These are phyloP conservation scores for Bathynomus jamesi DNA, from an alignment of 1,140 invertebrate species.

Conservation along the genomic window DNA sequence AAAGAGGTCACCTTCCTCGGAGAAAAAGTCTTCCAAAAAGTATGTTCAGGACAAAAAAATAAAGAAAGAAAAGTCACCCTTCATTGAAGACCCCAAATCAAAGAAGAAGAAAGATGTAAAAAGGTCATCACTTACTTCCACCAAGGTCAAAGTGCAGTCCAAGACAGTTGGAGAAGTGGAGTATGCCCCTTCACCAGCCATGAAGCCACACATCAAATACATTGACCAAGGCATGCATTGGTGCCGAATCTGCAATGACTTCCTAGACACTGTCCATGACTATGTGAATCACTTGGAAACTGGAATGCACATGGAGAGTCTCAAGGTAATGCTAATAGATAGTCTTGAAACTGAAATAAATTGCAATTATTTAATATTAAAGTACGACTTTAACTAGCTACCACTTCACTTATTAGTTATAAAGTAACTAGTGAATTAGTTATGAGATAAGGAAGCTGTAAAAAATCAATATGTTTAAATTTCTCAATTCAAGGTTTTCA, in stretches of 20 bases:
- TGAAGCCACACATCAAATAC: constrained; percentile 3
- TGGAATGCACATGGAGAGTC: constrained; percentile 16
- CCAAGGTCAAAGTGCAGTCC: background rate
- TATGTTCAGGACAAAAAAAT: background rate
- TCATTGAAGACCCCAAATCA: background rate
- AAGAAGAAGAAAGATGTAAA: background rate
- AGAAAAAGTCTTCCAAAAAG: background rate
- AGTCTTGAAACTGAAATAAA: background rate
- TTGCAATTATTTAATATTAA: background rate
- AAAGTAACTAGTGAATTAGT: no score
- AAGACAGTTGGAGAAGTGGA: background rate
- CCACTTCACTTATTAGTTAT: no score
- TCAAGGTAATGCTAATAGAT: constrained; percentile 19
- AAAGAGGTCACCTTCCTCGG: background rate
- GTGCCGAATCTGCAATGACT: constrained; percentile 25
- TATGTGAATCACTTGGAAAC: constrained; percentile 19
- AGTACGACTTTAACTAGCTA: no score
- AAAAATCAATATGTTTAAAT: no score
- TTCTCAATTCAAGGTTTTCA: no score
- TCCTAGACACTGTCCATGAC: constrained; percentile 16
- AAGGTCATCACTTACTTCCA: background rate
- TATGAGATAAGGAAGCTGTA: no score
- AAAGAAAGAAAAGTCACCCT: background rate
- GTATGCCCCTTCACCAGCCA: background rate
- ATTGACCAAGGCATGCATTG: constrained; percentile 32